Conservation (phyloP, 2,888 invertebrate genomes). For the Bimastos eiseni region DNA sequence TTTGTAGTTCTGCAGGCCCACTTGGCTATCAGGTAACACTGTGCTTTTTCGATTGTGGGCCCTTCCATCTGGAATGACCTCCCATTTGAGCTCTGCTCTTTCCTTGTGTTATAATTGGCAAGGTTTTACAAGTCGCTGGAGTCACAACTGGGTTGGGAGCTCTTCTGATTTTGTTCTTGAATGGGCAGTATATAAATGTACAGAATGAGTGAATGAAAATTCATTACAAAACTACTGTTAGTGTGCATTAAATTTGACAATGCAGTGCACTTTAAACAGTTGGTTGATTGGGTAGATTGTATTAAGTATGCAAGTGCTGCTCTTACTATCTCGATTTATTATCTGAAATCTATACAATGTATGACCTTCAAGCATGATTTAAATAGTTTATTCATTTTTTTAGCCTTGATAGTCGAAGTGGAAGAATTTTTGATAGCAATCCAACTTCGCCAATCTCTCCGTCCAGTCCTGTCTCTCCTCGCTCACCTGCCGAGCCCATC, state of each 20-base stretch:
- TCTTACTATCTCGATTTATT: background rate
- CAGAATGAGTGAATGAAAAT: too few relatives aligned
- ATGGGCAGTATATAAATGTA: too few relatives aligned
- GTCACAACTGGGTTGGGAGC: too few relatives aligned
- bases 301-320: background rate
- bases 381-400: background rate
- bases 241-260: background rate
- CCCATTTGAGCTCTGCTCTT: too few relatives aligned
- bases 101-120: too few relatives aligned
- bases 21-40: too few relatives aligned
- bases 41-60: too few relatives aligned
- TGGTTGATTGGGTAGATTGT: background rate
- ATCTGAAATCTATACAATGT: background rate
- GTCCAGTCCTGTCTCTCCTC: slow-evolving; percentile 52
- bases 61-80: too few relatives aligned
- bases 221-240: background rate
- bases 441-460: slow-evolving; percentile 84
- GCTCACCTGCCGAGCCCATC: slow-evolving; percentile 40
- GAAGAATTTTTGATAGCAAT: slow-evolving; percentile 87
- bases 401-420: slow-evolving; percentile 85
- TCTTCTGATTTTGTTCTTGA: too few relatives aligned
- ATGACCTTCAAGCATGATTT: background rate
- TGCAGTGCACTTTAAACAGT: background rate
- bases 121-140: too few relatives aligned
- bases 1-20: too few relatives aligned